Percentiles rank a stretch among this genome's conserved stretches.
These are phyloP conservation scores for Diarsia brunnea DNA, from an alignment of 2,888 invertebrate species.

Conservation along the genomic window DNA sequence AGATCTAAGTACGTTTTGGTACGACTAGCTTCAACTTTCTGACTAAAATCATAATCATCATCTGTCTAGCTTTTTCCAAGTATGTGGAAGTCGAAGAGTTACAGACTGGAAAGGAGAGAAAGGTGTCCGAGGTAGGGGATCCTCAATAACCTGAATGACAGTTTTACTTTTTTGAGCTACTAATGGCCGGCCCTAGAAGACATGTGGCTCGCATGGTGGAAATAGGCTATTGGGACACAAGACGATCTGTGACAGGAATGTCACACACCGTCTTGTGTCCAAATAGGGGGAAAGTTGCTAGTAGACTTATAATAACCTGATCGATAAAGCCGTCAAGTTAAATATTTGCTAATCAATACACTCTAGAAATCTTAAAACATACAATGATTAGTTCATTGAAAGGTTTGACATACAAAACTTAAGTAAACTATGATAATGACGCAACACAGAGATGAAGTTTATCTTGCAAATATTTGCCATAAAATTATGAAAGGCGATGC, in stretches of 20 bases:
- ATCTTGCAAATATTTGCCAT: slow-evolving; percentile 48
- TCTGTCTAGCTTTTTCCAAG: too few species aligned
- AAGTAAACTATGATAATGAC: slow-evolving; percentile 28
- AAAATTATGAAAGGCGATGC: slow-evolving; percentile 43
- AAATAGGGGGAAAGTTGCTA: neutral
- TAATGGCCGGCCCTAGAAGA: neutral
- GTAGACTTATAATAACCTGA: neutral
- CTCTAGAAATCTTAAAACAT: slow-evolving; percentile 37
- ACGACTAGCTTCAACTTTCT: neutral
- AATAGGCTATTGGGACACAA: too few species aligned
- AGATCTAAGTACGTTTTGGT: neutral
- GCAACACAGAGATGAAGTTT: slow-evolving; percentile 24
- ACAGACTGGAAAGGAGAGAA: neutral
- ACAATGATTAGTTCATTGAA: slow-evolving; percentile 27
- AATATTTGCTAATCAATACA: slow-evolving; percentile 9
- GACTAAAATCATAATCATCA: neutral
- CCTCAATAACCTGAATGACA: neutral
- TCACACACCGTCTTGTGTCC: neutral
- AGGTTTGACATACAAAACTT: slow-evolving; percentile 23
- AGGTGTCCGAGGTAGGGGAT: neutral
- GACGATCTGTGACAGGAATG: too few species aligned
- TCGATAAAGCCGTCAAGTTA: neutral
- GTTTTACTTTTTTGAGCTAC: neutral
- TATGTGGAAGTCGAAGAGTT: too few species aligned
- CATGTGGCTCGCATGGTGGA: too few species aligned